These are phyloP conservation scores for Entomobrya multifasciata DNA, from an alignment of 2,888 invertebrate species.

Conservation along the genomic window DNA sequence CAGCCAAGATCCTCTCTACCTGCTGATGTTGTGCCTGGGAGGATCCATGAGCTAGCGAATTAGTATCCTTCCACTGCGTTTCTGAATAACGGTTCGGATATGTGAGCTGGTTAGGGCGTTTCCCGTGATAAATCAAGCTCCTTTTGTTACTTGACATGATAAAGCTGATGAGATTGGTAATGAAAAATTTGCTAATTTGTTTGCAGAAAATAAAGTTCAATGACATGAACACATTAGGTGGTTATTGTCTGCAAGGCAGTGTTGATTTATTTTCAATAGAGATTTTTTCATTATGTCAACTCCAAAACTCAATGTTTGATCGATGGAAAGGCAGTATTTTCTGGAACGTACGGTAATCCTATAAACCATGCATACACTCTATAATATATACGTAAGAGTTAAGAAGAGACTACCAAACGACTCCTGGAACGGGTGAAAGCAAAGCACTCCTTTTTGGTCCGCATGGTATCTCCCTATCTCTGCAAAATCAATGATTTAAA, in stretches of 20 bases:
- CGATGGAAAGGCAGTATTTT: no score
- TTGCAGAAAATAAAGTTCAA: slow-evolving; percentile 13
- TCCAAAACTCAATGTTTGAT: no score
- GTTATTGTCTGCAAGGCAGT: no score
- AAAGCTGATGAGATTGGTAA: background rate
- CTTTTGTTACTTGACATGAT: slow-evolving; percentile 15
- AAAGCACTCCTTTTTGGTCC: background rate
- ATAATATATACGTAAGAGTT: no score
- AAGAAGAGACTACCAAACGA: background rate
- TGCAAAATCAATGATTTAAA: background rate
- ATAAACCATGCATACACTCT: no score
- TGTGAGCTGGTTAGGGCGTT: slow-evolving; percentile 36
- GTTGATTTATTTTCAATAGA: no score
- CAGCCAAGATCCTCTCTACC: slow-evolving; percentile 52
- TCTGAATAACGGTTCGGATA: slow-evolving; percentile 45
- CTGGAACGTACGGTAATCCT: no score
- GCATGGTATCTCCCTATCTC: background rate
- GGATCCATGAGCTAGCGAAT: slow-evolving; percentile 25
- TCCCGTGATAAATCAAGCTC: slow-evolving; percentile 43
- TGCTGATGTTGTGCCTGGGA: slow-evolving; percentile 35
- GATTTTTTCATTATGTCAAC: no score
- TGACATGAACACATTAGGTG: background rate
- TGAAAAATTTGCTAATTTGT: background rate
- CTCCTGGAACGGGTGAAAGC: background rate
- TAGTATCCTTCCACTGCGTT: slow-evolving; percentile 50